Conservation (phyloP, 1,140 invertebrate species). For the Heliconius hermathena region DNA sequence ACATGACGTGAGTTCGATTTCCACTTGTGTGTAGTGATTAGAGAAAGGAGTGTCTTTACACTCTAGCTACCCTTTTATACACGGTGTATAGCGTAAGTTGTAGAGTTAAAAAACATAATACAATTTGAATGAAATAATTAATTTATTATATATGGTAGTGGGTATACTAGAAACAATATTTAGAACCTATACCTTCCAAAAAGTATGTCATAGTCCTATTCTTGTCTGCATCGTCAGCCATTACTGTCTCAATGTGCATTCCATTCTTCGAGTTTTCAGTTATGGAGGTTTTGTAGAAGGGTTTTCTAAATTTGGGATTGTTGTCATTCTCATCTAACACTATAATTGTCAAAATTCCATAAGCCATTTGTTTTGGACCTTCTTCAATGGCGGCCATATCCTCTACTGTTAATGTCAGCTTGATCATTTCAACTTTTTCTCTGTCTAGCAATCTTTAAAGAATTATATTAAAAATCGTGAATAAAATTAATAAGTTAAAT, state of each 20-base stretch:
- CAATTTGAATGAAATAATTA: too few relatives aligned
- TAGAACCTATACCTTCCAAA: slow-evolving; percentile 84
- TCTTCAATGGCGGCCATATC: slow-evolving; percentile 91
- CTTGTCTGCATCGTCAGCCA: slow-evolving; percentile 94
- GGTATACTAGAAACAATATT: background rate
- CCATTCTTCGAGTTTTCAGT: slow-evolving; percentile 95
- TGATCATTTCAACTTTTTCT: slow-evolving; percentile 91
- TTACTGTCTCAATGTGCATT: slow-evolving; percentile 89
- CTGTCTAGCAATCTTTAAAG: slow-evolving; percentile 86
- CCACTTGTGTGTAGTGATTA: too few relatives aligned
- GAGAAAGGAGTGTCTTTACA: too few relatives aligned
- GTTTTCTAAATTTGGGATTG: slow-evolving; percentile 90
- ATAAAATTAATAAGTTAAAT: background rate
- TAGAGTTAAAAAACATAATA: too few relatives aligned
- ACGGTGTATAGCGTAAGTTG: too few relatives aligned
- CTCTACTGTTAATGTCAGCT: slow-evolving; percentile 89
- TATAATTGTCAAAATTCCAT: slow-evolving; percentile 88
- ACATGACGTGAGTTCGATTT: too few relatives aligned
- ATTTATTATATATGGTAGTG: too few relatives aligned
- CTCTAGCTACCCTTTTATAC: too few relatives aligned
- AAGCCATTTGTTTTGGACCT: slow-evolving; percentile 85
- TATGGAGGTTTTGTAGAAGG: slow-evolving; percentile 90
- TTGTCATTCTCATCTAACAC: slow-evolving; percentile 96
- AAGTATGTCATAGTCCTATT: slow-evolving; percentile 93
- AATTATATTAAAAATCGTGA: background rate